Evolutionary conservation across 2,888 invertebrate genomes (phyloP), one percentile per base, ranked within the genome.

Genomic region (Archaeoteleia sp.): DNA sequence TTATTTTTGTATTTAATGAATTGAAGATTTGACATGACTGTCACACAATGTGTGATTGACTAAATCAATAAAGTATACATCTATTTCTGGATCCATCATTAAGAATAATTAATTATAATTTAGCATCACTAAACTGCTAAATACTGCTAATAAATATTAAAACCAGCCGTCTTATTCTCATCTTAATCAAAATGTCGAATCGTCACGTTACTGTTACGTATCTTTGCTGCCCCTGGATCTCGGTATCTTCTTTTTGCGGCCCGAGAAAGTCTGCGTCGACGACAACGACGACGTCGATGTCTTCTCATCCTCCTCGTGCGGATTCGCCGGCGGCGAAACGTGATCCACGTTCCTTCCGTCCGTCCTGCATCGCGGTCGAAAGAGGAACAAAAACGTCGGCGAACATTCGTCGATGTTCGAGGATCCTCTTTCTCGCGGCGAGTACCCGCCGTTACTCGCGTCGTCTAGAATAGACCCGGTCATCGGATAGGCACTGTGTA

Each of bases 281-380:
- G n/a, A 27, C 7, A 8, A 45, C 51, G 60, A 57, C 37, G 55
- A 55, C 27, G 65, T 53, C 58, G 67, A 49, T 49, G 46, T 66
- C 42, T 46, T 61, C 20, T 5, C 49, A 40, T 46, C 55, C 57
- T 45, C 29, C 46, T 34, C 42, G 58, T 45, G 54, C 62, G 54
- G 53, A 55, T 58, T 55, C 55, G 66, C 68, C 70, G 67, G 53
- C 63, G 69, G 68, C 67, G 67, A 73, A 73, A 71, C 72, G 75
- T 67, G 72, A 74, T 58, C 71, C 69, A 66, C 69, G 66, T 65
- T 63, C 67, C 66, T 74, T 71, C 72, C 58, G 69, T 53, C 58
- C 29, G 51, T 48, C 58, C 46, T 54, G 53, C 55, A 42, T 46
- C 37, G 54, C 67, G 43, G 48, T 53, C 60, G 54, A 25, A 20